Base-by-base conservation (phyloP, 2,888 invertebrate species). In the Caenorhabditis zanzibari region DNA sequence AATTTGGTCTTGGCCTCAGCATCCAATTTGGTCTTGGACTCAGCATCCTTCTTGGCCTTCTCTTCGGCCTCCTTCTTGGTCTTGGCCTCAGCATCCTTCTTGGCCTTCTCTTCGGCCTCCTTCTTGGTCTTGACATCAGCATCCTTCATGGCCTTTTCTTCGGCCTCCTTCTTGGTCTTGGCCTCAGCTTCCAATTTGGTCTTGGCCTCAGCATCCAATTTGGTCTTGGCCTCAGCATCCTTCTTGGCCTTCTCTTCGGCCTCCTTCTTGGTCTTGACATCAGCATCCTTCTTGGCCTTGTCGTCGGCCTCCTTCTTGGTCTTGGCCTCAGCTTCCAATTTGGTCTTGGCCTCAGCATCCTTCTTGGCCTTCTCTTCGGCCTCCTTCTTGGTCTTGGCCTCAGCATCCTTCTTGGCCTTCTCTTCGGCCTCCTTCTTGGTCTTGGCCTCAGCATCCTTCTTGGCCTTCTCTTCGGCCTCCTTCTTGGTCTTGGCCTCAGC, bases 181-280 rank as follows among this genome's bases (percentile, higher is more conserved):
- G 28, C 59, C 0, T 44, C 41, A 28, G 52, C 52, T 12, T 72
- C 56, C 24, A 38, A 41, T 12, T 63, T 52, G 4, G 16, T 49
- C 32, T 68, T 58, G 32, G 32, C 58, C 19, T 79, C 59, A 16
- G 32, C 35, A 10, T 69, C 49, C 16, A 35, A 47, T 24, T 77
- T 72, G 32, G 49, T 26, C 5, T 44, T 24, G 44, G 59, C 54
- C 16, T 84, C 38, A 10, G 63, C 44, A 4, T 63, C 76, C 26
- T 54, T 35, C 22, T 61, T 72, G 9, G 68, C 69, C 54, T 82
- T 69, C 35, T 59, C 58, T 26, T 79, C 52, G 12, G 68, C 68
- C 0, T 52, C 77, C 63, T 64, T 61, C 44, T 59, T 69, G 35
- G 59, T 24, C 52, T 59, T 61, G 2, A 2, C 69, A 9, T 75